phyloP scores from a whole-genome alignment of 2,113 vertebrate species.

The Herpetotheres cachinnans region DNA sequence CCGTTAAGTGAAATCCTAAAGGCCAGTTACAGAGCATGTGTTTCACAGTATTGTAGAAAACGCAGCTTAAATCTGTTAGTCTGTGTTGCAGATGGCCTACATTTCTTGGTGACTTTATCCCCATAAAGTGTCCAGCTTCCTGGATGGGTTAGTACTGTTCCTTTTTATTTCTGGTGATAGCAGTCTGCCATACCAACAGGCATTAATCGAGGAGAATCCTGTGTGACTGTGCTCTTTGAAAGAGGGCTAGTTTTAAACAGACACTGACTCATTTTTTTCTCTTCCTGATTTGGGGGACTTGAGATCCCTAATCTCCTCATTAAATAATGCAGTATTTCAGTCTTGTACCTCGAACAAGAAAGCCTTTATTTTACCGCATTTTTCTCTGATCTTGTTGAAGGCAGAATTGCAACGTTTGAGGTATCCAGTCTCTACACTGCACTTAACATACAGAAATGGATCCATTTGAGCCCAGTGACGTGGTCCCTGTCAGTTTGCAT shows the following conservation, averaged over 20 bases:
- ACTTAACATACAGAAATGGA: neutral
- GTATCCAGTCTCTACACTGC: neutral
- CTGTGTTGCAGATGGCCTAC: too few species aligned
- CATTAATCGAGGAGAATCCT: neutral
- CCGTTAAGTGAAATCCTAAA: neutral
- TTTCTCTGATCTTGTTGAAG: neutral
- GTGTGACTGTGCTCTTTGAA: neutral
- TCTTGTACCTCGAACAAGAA: neutral
- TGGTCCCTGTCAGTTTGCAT: neutral
- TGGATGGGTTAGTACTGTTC: neutral
- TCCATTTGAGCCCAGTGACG: fast-evolving
- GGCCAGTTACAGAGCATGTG: neutral
- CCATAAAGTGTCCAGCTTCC: neutral
- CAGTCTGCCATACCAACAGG: too few species aligned
- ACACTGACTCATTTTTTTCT: neutral
- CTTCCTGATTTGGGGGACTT: neutral
- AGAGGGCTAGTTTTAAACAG: neutral
- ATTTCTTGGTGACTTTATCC: neutral
- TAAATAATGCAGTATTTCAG: neutral
- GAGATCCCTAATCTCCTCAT: neutral
- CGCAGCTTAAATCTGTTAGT: neutral
- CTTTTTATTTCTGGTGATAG: neutral
- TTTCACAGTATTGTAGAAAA: neutral
- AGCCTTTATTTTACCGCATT: neutral
- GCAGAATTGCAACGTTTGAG: neutral